These are phyloP conservation scores for Aegotheles bennettii DNA, from an alignment of 2,113 vertebrate species.

Conservation along the genomic window DNA sequence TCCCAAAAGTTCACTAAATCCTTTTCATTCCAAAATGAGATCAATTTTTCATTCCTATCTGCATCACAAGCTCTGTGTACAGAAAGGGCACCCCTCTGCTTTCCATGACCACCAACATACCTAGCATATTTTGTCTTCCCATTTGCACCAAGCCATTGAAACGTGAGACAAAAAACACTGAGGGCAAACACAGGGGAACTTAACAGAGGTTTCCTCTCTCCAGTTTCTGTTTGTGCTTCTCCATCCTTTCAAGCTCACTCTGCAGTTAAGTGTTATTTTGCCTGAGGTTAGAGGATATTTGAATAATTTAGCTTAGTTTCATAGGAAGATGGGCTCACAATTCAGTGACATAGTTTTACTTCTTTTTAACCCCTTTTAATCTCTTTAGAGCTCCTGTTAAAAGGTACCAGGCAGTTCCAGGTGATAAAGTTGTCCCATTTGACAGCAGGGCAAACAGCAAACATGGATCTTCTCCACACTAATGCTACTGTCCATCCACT, in stretches of 20 bases:
- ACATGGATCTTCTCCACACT: background rate
- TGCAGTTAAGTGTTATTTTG: background rate
- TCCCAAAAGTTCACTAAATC: background rate
- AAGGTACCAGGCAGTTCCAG: background rate
- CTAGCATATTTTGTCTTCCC: constrained; percentile 29
- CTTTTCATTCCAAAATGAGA: constrained; percentile 33
- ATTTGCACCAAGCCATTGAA: constrained; percentile 20
- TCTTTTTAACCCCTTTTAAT: background rate
- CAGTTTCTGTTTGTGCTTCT: background rate
- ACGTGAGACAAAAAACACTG: background rate
- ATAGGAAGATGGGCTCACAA: background rate
- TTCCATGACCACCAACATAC: background rate
- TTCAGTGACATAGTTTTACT: background rate
- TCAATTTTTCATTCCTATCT: background rate
- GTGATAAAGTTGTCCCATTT: background rate
- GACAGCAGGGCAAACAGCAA: background rate
- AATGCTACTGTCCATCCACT: background rate
- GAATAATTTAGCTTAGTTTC: background rate
- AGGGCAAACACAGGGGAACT: background rate
- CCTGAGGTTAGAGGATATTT: background rate
- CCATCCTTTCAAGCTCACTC: background rate
- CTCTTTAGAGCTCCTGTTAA: background rate
- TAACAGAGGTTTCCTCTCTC: background rate
- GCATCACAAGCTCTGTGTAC: background rate
- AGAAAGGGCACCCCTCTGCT: background rate